phyloP scores from a whole-genome alignment of 2,888 invertebrate genomes.

The Harmothoe impar region DNA sequence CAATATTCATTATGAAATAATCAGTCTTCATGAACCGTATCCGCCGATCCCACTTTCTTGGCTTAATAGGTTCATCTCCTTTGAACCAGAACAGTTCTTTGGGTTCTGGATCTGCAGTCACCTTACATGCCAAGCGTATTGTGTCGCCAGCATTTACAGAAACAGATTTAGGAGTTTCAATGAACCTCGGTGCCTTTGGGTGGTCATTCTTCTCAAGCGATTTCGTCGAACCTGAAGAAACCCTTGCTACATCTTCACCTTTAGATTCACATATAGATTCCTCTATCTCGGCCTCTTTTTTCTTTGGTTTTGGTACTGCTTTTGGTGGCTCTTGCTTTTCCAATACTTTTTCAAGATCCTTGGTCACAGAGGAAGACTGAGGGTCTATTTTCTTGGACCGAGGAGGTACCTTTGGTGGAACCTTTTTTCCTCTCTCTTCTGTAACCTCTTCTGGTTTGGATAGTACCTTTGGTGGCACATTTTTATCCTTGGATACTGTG shows the following conservation, averaged over 20 bases:
- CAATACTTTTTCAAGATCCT: background rate
- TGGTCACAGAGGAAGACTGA: background rate
- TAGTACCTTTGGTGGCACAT: background rate
- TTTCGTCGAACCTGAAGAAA: background rate
- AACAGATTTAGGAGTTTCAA: constrained; percentile 3
- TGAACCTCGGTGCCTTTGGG: constrained; percentile 35
- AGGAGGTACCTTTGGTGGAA: too few relatives aligned
- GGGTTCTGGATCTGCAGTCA: constrained; percentile 68
- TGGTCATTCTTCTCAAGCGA: constrained; percentile 13
- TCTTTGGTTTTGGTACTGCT: constrained; percentile 21
- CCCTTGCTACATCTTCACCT: constrained; percentile 10
- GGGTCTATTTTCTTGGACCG: too few relatives aligned
- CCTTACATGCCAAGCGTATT: constrained; percentile 49
- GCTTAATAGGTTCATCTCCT: constrained; percentile 71
- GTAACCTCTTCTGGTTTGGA: background rate
- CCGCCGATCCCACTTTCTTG: constrained; percentile 65
- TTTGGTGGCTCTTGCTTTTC: background rate
- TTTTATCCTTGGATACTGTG: constrained; percentile 12
- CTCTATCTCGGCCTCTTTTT: background rate
- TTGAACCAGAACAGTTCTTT: constrained; percentile 79
- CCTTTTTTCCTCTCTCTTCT: too few relatives aligned
- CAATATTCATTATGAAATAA: constrained; percentile 25
- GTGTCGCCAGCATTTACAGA: constrained; percentile 21
- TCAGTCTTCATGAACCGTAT: constrained; percentile 37
- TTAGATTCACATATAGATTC: background rate